Base-by-base conservation (phyloP, 2,888 invertebrate species). In the Rotaria magnacalcarata region DNA sequence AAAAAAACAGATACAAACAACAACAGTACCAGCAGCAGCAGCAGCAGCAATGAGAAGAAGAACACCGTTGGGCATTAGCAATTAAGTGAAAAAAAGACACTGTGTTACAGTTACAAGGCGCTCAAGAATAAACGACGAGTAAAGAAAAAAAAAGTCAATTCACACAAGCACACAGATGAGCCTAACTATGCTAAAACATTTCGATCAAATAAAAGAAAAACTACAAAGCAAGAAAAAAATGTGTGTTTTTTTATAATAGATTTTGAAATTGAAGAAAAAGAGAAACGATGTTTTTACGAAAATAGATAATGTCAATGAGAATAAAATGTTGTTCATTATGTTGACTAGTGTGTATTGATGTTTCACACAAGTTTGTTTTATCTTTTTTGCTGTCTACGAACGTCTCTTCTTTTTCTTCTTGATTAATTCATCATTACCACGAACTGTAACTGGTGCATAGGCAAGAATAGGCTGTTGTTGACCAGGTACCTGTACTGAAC, bases 81-180 rank as follows among this genome's bases (percentile, higher is more conserved):
- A 67, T 67, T 14, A 34, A 67, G 67, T 16, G 34, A 67, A 34
- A 41, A 67, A 27, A 16, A 67, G 27, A 67, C 34, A 67, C 67
- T 67, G 67, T 67, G 67, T 67, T 67, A 67, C 67, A 67, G 67
- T 67, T 67, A 67, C 67, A 67, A 67, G 34, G 34, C 16, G 34
- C 34, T 67, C 67, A 34, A 67, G 67, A 67, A 34, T 67, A 67
- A 67, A 67, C 34, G 67, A 34, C 67, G 67, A 67, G 2, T 67
- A 67, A 67, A 56, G 19, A 67, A 21, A 21, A 56, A 34, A 67
- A 52, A 52, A 27, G 67, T 16, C 34, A 67, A 34, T 67, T 34
- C 67, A 67, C 34, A 67, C 34, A 67, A 34, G 67, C 67, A 67
- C 34, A 67, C 67, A 34, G 16, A 67, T 67, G 6, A 67, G 67